Base-by-base conservation (phyloP, 2,888 invertebrate species). In the Plemyria rubiginata region DNA sequence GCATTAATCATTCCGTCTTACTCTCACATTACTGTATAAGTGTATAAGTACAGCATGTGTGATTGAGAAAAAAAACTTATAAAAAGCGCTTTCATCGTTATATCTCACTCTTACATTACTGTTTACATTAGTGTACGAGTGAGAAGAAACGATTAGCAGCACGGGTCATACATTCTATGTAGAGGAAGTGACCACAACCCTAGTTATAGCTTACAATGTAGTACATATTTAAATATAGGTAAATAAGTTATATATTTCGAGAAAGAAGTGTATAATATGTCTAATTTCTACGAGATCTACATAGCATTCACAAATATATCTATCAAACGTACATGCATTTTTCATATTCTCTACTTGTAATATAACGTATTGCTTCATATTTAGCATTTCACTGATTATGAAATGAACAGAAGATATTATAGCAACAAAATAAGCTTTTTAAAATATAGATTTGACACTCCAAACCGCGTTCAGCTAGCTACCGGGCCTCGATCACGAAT, bases 251-350 rank as follows among this genome's bases (percentile, higher is more conserved):
- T 52, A 15, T 61, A 68, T 68, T 71, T 70, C 67, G 69, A 71
- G 67, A 71, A 69, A 66, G 63, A 63, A 43, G 52, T 52, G 1
- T 64, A 46, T 41, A 54, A 65, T 63, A 56, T 49, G 56, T 60
- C 57, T 71, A 77, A 74, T 61, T 70, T 70, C 74, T 76, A 78
- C 71, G 77, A 79, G 77, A 77, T 79, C 77, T 79, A 78, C 71
- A 53, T 54, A 70, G 60, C 58, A 61, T 28, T 51, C 29, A 51
- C 6, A 8, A 29, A 50, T 15, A 50, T 15, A 45, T 11, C 45
- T 16, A 45, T 4, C 3, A 13, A 50, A 50, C 12, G n/a, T 12
- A 28, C 5, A 6, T 45, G 45, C 16, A 45, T 13, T 13, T 9
- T 0, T 9, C 16, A 15, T 13, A 45, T 45, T 45, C 3, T n/a